Conservation (phyloP, 1,140 invertebrate species). For the Myzus persicae region DNA sequence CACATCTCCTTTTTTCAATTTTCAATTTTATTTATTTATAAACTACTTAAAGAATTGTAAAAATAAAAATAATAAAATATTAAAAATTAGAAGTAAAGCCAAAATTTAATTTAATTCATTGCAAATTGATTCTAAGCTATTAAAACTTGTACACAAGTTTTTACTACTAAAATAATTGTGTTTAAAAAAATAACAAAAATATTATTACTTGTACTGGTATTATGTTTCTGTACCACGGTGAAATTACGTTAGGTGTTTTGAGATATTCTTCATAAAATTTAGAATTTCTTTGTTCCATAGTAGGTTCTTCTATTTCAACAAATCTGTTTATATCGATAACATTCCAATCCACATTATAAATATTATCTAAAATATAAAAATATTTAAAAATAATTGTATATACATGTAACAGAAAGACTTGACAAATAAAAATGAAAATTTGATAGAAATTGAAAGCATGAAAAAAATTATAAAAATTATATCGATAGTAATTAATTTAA, state of each 20-base stretch:
- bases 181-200: not conserved
- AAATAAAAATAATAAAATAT: too few relatives aligned
- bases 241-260: not conserved
- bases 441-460: too few relatives aligned
- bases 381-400: not conserved
- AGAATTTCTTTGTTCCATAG: not conserved
- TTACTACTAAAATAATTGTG: too few relatives aligned
- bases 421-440: not conserved
- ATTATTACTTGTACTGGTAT: constrained; percentile 39
- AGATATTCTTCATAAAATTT: constrained; percentile 55
- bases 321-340: constrained; percentile 14
- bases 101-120: too few relatives aligned
- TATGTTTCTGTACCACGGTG: constrained; percentile 46
- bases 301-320: constrained; percentile 24
- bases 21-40: too few relatives aligned
- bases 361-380: constrained; percentile 27
- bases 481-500: not conserved
- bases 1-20: not conserved
- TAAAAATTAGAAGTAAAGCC: too few relatives aligned
- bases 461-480: too few relatives aligned
- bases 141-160: too few relatives aligned
- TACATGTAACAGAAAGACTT: not conserved
- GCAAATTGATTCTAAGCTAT: too few relatives aligned
- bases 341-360: constrained; percentile 30
- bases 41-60: too few relatives aligned